Base-by-base conservation (phyloP, 2,888 invertebrate genomes). In the Lymantria dispar region DNA sequence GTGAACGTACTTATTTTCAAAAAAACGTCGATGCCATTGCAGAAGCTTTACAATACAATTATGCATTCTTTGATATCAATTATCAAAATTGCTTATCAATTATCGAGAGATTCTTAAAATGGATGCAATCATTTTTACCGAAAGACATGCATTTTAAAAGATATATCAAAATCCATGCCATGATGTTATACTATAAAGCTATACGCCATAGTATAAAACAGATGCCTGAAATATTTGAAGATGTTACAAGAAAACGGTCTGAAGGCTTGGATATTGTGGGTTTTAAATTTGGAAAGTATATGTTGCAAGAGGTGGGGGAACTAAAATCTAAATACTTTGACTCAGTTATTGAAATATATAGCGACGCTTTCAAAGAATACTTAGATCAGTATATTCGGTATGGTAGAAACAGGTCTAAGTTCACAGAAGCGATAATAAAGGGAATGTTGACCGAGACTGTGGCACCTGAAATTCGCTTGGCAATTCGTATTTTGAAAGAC, bases 131-230 rank as follows among this genome's bases (percentile, higher is more conserved):
- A 7, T 48, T 76, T 14, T 54, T 85, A 44, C 75, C 80, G 0
- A 62, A 76, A 31, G 77, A 82, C 36, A 49, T 66, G 48, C 54
- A 78, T 52, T 80, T 85, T 30, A 46, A 59, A 0, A 57, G 46
- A 22, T 81, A 78, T 50, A 69, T 68, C 0, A 46, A 59, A 7
- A 53, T 85, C 42, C 80, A 85, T 58, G 56, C 81, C n/a, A 80
- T 70, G 0, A 83, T 83, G 76, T 56, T 82, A 15, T 86, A 76
- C 55, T 79, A 59, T 43, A 83, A 78, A 56, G 60, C 83, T 1
- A 62, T 85, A 8, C 68, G 74, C 37, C 70, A 78, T 40, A 60
- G 71, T 22, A 51, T 72, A 2, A 68, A 71, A 53, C 61, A 74
- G 9, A 62, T 62, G 29, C 71, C 79, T 2, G 68, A 68, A 45